Percentiles rank a stretch among this genome's conserved stretches.
These are phyloP conservation scores for Gallinago paraguaiae DNA, from an alignment of 2,113 vertebrate species.

Conservation along the genomic window DNA sequence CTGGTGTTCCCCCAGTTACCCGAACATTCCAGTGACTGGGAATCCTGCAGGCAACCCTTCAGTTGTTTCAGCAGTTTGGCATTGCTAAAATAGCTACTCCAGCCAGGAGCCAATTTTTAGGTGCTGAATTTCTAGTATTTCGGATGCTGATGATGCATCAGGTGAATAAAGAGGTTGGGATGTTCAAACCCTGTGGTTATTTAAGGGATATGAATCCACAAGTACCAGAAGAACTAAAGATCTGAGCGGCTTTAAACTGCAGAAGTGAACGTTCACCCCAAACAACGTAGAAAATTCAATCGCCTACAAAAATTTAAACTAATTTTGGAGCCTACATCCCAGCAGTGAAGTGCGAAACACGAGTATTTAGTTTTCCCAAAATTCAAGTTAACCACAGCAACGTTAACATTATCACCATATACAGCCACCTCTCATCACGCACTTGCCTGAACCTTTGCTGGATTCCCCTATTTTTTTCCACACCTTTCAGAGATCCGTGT, in stretches of 20 bases:
- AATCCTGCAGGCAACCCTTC: background rate
- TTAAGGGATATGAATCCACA: background rate
- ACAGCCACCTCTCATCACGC: background rate
- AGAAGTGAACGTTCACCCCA: background rate
- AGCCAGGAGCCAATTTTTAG: fast-evolving
- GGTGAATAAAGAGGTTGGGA: background rate
- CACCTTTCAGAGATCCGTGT: background rate
- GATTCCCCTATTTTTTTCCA: background rate
- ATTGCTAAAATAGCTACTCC: background rate
- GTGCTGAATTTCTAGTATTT: background rate
- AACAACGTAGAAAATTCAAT: fast-evolving
- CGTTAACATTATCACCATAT: fast-evolving
- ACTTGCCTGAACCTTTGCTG: background rate
- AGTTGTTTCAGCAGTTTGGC: background rate
- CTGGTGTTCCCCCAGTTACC: background rate
- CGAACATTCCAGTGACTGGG: fast-evolving
- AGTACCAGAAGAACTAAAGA: background rate
- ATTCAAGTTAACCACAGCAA: background rate
- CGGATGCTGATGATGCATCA: fast-evolving
- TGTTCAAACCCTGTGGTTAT: no score
- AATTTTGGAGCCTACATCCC: background rate
- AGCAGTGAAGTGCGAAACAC: fast-evolving
- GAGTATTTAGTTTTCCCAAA: fast-evolving
- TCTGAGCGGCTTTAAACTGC: background rate
- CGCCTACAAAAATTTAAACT: background rate